Evolutionary conservation across 2,113 vertebrate species (phyloP).

Genomic region (Chrysochloris asiatica): DNA sequence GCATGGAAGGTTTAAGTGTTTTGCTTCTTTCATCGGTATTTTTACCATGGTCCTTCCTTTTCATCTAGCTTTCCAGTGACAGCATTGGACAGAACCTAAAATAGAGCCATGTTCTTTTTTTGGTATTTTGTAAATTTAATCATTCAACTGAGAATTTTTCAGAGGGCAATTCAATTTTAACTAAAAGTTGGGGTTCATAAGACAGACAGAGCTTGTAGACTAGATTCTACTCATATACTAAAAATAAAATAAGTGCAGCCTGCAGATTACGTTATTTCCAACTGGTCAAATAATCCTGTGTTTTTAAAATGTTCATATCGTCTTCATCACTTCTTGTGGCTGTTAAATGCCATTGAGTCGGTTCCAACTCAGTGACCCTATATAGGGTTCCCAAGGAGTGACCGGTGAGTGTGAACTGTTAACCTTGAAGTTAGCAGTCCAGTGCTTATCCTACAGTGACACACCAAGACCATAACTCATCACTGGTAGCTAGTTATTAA

Average conservation of each 20-base stretch:
- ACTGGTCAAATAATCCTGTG: neutral
- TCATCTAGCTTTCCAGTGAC: conserved; percentile 44
- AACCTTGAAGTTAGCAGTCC: too few species aligned
- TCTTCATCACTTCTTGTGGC: too few species aligned
- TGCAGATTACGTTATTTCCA: neutral
- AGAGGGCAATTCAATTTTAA: conserved; percentile 68
- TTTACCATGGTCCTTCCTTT: conserved; percentile 21
- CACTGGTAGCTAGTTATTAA: neutral
- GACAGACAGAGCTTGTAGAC: neutral
- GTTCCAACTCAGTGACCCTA: too few species aligned
- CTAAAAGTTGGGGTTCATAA: conserved; percentile 60
- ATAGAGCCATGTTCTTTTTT: neutral
- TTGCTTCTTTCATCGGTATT: conserved; percentile 3
- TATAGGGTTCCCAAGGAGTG: too few species aligned
- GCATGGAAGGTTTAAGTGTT: conserved; percentile 29
- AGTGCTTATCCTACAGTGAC: too few species aligned
- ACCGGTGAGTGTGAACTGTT: too few species aligned
- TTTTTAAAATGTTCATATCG: neutral
- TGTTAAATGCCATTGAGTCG: too few species aligned
- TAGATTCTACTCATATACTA: neutral
- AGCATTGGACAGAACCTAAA: conserved; percentile 38
- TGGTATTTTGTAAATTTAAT: conserved; percentile 22
- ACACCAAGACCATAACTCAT: too few species aligned
- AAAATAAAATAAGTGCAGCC: conserved; percentile 44
- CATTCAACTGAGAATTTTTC: conserved; percentile 65